These are phyloP conservation scores for Lepidochrysops patricia DNA, from an alignment of 2,888 invertebrate species.

Conservation along the genomic window DNA sequence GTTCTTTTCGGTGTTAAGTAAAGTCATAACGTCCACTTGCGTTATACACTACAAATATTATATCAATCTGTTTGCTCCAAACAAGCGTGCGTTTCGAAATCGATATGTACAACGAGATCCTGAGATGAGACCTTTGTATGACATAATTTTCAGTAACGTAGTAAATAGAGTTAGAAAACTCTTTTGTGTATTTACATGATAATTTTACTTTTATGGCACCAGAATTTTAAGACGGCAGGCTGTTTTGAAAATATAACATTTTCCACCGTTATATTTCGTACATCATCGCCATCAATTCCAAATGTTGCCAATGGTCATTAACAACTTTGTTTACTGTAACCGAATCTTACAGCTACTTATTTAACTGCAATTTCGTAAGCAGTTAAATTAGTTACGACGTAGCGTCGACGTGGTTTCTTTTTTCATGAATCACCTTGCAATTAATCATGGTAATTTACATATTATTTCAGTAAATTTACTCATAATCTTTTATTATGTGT, in stretches of 20 bases:
- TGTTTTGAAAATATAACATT: too few species aligned
- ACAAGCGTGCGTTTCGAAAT: background rate
- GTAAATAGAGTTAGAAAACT: too few species aligned
- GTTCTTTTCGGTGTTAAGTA: too few species aligned
- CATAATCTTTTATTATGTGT: too few species aligned
- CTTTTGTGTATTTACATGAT: too few species aligned
- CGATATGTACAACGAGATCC: background rate
- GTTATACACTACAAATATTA: background rate
- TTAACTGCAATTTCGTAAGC: background rate
- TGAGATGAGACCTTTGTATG: background rate
- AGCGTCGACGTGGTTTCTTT: background rate
- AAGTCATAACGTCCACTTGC: background rate
- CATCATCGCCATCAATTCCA: background rate
- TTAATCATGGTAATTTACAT: background rate
- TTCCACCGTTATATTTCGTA: background rate
- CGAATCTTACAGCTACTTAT: background rate
- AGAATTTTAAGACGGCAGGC: too few species aligned
- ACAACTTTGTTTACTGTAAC: background rate
- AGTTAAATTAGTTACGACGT: background rate
- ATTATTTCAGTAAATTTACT: background rate
- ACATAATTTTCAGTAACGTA: background rate
- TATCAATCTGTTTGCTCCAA: background rate
- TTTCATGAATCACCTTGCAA: conserved; percentile 1
- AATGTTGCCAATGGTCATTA: background rate
- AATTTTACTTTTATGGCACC: too few species aligned